phyloP scores from a whole-genome alignment of 2,888 invertebrate species.

The Drosophila sordidula region DNA sequence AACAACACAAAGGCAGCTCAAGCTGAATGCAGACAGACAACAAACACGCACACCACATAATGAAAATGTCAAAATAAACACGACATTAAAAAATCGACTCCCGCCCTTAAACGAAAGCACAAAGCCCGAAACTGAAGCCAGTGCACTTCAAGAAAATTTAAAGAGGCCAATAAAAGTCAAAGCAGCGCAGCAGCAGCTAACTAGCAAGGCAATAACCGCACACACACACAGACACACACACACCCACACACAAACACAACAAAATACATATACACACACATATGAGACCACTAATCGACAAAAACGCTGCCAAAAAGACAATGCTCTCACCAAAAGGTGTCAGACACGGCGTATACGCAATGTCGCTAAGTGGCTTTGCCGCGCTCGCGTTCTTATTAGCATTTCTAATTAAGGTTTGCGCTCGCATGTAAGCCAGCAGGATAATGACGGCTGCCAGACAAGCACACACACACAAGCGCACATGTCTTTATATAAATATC shows the following conservation, averaged over 20 bases:
- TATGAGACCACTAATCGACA: conserved; percentile 39
- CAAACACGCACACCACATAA: conserved; percentile 64
- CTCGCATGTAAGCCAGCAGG: conserved; percentile 63
- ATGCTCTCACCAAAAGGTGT: conserved; percentile 61
- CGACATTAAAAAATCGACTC: conserved; percentile 73
- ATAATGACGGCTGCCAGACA: conserved; percentile 74
- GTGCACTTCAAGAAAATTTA: conserved; percentile 65
- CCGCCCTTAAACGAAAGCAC: conserved; percentile 6
- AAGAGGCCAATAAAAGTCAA: conserved; percentile 77
- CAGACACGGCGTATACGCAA: conserved; percentile 63
- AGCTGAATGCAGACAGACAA: conserved; percentile 47
- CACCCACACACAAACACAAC: conserved; percentile 29
- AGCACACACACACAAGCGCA: conserved; percentile 17
- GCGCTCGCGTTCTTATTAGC: conserved; percentile 70
- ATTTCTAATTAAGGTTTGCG: conserved; percentile 77
- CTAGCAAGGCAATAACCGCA: conserved; percentile 55
- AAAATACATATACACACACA: conserved; percentile 2
- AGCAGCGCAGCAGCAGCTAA: conserved; percentile 54
- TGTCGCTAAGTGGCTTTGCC: conserved; percentile 63
- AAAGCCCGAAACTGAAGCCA: conserved; percentile 35
- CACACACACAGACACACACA: conserved; percentile 24
- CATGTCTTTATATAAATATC: conserved; percentile 25
- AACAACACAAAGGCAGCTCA: conserved; percentile 42
- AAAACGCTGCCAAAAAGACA: conserved; percentile 28
- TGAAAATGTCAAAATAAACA: conserved; percentile 83